Conservation (phyloP, 2,888 invertebrate species). For the Caenorhabditis japonica region DNA sequence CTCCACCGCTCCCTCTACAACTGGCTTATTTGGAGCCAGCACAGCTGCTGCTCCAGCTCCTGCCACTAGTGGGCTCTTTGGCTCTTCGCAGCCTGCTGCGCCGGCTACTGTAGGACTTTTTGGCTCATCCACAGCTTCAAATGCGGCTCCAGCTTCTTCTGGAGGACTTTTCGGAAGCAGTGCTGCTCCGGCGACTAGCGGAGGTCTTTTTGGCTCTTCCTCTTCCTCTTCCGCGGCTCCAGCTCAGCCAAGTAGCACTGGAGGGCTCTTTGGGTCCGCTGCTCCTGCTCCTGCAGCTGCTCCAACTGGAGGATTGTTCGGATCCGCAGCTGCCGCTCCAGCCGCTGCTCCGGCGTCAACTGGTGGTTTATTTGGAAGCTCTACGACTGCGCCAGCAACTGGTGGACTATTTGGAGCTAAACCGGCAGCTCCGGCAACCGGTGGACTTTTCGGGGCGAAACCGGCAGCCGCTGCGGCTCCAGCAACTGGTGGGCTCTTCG, state of each 20-base stretch:
- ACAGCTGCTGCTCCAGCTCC: slow-evolving; percentile 4
- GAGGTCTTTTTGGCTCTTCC: slow-evolving; percentile 1
- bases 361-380: slow-evolving; percentile 15
- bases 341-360: slow-evolving; percentile 10
- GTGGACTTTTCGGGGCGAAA: not conserved
- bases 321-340: slow-evolving; percentile 3
- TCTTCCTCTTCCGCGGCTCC: no score
- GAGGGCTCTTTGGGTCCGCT: slow-evolving; percentile 1
- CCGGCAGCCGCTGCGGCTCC: slow-evolving; percentile 2
- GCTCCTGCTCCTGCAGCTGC: not conserved
- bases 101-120: slow-evolving; percentile 11
- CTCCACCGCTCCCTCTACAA: not conserved
- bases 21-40: slow-evolving; percentile 9
- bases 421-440: not conserved
- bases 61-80: slow-evolving; percentile 20
- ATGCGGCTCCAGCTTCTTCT: not conserved
- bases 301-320: slow-evolving; percentile 15
- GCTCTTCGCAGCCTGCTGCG: slow-evolving; percentile 1
- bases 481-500: slow-evolving; percentile 13
- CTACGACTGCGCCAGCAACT: not conserved
- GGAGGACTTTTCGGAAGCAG: slow-evolving; percentile 13
- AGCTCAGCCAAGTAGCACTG: not conserved
- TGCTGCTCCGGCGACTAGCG: slow-evolving; percentile 4
- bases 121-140: not conserved
- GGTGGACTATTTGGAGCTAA: slow-evolving; percentile 5